Percentiles rank a stretch among this genome's conserved stretches.
Conservation (phyloP, 2,888 invertebrate species). For the Campopleginae sp. region DNA sequence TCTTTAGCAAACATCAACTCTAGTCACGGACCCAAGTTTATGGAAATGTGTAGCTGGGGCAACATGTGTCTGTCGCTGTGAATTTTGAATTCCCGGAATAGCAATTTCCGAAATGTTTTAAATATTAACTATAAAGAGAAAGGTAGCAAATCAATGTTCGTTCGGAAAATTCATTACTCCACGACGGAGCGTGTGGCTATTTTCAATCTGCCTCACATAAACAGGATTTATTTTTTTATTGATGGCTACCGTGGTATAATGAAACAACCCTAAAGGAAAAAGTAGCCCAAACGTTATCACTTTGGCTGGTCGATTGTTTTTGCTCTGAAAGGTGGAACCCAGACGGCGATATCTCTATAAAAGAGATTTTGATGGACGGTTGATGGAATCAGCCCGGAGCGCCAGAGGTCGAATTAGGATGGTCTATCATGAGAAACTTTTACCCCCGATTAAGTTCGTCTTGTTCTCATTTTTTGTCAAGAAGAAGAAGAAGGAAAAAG, state of each 20-base stretch:
- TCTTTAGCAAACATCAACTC: neutral
- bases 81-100: neutral
- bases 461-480: conserved; percentile 15
- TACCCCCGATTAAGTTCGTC: conserved; percentile 22
- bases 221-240: conserved; percentile 2
- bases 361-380: conserved; percentile 36
- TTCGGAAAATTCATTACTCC: neutral
- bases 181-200: neutral
- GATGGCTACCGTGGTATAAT: neutral
- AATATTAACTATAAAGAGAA: neutral
- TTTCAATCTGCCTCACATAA: neutral
- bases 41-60: neutral
- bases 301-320: conserved; percentile 19
- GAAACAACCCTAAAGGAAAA: neutral
- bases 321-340: conserved; percentile 25
- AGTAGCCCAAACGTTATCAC: conserved; percentile 15
- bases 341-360: conserved; percentile 20
- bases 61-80: too few species aligned
- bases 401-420: conserved; percentile 29
- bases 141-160: neutral
- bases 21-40: neutral
- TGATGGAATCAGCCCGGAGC: conserved; percentile 48
- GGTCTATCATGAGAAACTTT: conserved; percentile 29
- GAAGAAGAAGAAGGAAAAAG: conserved; percentile 15
- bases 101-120: neutral